Conservation (phyloP, 2,797 vertebrate species). For the Trachops cirrhosus region DNA sequence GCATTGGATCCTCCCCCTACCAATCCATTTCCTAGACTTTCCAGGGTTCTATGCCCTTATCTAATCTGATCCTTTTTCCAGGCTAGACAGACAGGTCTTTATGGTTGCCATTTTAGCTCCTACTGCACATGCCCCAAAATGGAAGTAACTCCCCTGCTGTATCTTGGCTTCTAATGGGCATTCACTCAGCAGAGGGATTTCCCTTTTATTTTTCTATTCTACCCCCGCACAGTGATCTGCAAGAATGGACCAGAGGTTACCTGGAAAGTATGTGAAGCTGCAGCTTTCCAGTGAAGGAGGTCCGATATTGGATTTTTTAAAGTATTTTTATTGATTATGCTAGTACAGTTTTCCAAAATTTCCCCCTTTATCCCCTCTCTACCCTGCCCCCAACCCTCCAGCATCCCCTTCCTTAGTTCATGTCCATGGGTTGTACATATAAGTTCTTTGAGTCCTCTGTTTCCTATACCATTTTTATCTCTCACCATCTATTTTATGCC, state of each 20-base stretch:
- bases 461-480: too few relatives aligned
- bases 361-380: too few relatives aligned
- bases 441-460: too few relatives aligned
- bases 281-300: background rate
- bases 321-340: too few relatives aligned
- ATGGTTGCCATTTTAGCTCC: background rate
- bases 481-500: too few relatives aligned
- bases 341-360: too few relatives aligned
- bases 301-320: background rate
- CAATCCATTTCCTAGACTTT: background rate
- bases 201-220: background rate
- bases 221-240: background rate
- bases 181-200: background rate
- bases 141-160: background rate
- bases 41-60: background rate
- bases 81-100: background rate
- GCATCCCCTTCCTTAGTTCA: too few relatives aligned
- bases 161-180: background rate
- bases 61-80: background rate
- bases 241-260: background rate
- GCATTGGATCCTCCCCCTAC: background rate
- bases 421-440: too few relatives aligned
- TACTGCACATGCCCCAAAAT: background rate
- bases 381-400: too few relatives aligned
- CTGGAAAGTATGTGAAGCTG: background rate